Evolutionary conservation across 2,113 vertebrate species (phyloP).

Genomic region (Ammospiza nelsoni): DNA sequence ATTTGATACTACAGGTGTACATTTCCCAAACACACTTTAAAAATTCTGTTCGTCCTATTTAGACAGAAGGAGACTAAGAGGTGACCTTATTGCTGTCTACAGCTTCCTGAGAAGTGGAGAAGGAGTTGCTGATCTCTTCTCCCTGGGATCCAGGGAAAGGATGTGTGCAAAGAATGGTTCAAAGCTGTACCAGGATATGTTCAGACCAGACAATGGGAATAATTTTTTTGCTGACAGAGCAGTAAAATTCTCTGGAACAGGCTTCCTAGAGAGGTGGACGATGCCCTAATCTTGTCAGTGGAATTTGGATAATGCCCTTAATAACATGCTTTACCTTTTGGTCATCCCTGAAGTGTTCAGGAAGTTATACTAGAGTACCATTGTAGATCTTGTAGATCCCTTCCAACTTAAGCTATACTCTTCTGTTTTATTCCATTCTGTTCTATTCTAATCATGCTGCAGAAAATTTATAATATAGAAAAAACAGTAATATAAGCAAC

Average conservation of each 20-base stretch:
- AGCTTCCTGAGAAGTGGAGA: neutral
- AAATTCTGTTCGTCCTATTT: neutral
- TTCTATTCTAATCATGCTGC: neutral
- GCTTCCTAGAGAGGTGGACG: fast-evolving
- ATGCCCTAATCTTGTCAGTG: neutral
- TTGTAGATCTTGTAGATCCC: neutral
- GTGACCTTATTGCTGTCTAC: no score
- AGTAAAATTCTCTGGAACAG: neutral
- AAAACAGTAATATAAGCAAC: neutral
- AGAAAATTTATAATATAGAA: neutral
- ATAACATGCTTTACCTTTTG: neutral
- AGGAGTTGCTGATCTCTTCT: neutral
- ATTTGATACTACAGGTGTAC: neutral
- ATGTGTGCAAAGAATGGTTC: fast-evolving
- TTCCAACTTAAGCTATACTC: neutral
- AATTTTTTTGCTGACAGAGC: neutral
- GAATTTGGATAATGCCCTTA: neutral
- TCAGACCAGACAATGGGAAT: neutral
- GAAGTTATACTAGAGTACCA: neutral
- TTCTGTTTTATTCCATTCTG: neutral
- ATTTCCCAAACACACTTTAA: neutral
- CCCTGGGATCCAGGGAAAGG: neutral
- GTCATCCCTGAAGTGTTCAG: neutral
- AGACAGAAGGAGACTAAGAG: neutral
- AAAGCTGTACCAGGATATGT: neutral